Conservation (phyloP, 2,113 vertebrate species). For the Coracopsis vasa region DNA sequence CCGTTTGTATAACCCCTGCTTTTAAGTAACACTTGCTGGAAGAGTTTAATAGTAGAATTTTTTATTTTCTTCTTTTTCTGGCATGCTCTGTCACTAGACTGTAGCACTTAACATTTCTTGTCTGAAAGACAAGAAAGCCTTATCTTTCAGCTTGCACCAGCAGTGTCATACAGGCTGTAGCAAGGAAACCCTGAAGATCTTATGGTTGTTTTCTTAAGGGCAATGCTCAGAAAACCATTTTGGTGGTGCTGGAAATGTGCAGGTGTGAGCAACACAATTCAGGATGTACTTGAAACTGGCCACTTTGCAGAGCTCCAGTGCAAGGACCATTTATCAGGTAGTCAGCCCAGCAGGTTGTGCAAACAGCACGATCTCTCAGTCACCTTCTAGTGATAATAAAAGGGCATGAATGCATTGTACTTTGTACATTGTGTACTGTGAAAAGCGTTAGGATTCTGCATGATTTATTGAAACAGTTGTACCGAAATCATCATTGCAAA, state of each 20-base stretch:
- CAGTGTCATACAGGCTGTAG: background rate
- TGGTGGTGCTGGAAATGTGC: background rate
- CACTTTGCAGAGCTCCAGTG: background rate
- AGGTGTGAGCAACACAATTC: background rate
- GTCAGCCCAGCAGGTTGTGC: background rate
- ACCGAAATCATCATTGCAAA: background rate
- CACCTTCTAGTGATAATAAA: background rate
- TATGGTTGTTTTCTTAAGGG: background rate
- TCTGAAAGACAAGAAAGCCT: background rate
- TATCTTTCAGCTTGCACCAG: background rate
- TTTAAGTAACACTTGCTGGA: background rate
- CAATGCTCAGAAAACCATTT: background rate
- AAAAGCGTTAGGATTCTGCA: background rate
- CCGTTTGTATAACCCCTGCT: background rate
- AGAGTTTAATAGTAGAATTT: background rate
- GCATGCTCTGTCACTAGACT: background rate
- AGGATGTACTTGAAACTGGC: rapidly evolving
- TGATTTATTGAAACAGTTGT: background rate
- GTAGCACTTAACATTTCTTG: background rate
- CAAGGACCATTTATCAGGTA: background rate
- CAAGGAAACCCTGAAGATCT: background rate
- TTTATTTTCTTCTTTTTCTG: background rate
- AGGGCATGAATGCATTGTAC: background rate
- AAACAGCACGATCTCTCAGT: background rate
- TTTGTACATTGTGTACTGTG: background rate